Base-by-base conservation (phyloP, 2,888 invertebrate genomes). In the Eilema depressum region DNA sequence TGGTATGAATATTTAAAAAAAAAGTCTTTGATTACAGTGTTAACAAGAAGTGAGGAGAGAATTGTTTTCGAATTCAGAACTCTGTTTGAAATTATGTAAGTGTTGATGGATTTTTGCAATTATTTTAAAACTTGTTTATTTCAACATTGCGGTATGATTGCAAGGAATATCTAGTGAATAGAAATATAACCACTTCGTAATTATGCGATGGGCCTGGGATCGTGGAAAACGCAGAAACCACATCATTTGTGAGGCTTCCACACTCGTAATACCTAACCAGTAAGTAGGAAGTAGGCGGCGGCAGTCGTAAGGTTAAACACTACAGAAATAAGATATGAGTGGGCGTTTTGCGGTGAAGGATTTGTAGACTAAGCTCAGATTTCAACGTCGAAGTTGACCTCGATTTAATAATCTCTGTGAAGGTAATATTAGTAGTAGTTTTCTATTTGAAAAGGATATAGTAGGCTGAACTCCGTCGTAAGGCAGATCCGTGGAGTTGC, bases 401-500 rank as follows among this genome's bases (percentile, higher is more conserved):
- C 79, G 75, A 74, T 80, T 65, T 68, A 63, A 71, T 66, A 69
- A 70, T 71, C 56, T 63, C 79, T 78, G 74, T 62, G 74, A 78
- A 66, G 23, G 20, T 63, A 65, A 37, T 70, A 23, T 57, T 73
- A 66, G 57, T 71, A 33, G 26, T 67, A 47, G 68, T 76, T 37
- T 56, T 73, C 77, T 67, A 81, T 82, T 81, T 84, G 71, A 79
- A 98, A 98, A 98, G 97, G 98, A 98, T 98, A 98, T 98, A 96
- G 98, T 98, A 97, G 98, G 98, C 96, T 98, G 98, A 96, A 98
- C 97, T 93, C 98, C 98, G 94, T 98, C 98, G 96, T 98, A 98
- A 89, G 97, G 97, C 95, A 98, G 97, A 94, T 98, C 98, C 77
- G 97, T 98, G 87, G 98, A 97, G 96, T 98, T 98, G 96, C 98